phyloP scores from a whole-genome alignment of 2,113 vertebrate genomes.

The Tamias sibiricus region DNA sequence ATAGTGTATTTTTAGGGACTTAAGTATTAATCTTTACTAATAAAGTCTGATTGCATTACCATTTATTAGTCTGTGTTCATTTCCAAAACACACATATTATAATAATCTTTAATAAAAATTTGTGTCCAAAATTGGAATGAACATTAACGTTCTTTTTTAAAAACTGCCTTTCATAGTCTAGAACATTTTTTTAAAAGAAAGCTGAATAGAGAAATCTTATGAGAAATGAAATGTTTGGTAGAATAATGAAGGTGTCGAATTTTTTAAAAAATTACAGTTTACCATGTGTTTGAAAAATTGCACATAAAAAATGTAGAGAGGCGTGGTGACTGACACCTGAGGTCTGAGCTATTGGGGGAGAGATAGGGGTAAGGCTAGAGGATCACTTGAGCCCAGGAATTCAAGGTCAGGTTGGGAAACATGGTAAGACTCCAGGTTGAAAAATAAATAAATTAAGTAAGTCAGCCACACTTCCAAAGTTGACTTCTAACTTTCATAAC shows the following conservation, averaged over 20 bases:
- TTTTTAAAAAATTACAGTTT: neutral
- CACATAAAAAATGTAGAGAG: neutral
- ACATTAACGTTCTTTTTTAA: neutral
- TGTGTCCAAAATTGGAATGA: neutral
- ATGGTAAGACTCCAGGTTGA: neutral
- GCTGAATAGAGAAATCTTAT: neutral
- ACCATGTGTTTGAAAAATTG: neutral
- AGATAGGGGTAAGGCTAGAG: no score
- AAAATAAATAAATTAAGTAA: neutral
- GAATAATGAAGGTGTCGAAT: slow-evolving; percentile 16
- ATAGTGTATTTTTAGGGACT: neutral
- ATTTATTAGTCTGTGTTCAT: slow-evolving; percentile 9
- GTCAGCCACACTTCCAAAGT: neutral
- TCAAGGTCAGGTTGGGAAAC: neutral
- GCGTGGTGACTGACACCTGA: neutral
- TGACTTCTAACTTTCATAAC: slow-evolving; percentile 29
- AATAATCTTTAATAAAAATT: slow-evolving; percentile 24
- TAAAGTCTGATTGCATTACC: neutral
- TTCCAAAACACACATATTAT: slow-evolving; percentile 22
- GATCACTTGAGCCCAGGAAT: neutral
- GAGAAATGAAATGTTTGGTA: neutral
- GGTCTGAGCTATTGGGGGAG: neutral
- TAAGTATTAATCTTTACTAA: slow-evolving; percentile 36
- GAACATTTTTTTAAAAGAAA: neutral
- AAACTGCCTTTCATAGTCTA: neutral